A percentile compares a stretch with the other conserved stretches of the same genome.
phyloP scores from a whole-genome alignment of 2,797 vertebrate species.

The Acridotheres tristis region DNA sequence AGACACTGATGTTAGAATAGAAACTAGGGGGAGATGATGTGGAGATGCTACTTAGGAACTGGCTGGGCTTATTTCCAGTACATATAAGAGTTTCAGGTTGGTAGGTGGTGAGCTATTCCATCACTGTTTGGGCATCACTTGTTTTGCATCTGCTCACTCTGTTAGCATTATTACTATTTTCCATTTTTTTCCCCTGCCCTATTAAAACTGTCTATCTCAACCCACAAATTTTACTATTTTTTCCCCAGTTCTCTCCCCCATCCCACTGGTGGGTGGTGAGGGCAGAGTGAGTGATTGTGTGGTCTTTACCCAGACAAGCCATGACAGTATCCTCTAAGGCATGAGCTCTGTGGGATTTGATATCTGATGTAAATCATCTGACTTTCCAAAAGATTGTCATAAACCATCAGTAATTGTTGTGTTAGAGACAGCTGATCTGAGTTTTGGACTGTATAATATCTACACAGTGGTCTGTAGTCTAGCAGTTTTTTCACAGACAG shows the following conservation, averaged over 20 bases:
- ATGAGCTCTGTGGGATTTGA: not conserved
- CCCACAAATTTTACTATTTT: not conserved
- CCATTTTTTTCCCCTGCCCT: not conserved
- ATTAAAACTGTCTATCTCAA: not conserved
- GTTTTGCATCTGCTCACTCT: not conserved
- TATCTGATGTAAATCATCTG: not conserved
- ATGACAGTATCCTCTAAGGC: not conserved
- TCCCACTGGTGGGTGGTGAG: not conserved
- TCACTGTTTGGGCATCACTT: not conserved
- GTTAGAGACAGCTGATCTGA: not conserved
- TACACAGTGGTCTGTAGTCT: not conserved
- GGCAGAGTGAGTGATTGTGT: not conserved
- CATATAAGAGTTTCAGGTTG: not conserved
- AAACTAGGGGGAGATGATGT: not conserved
- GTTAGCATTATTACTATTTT: not conserved
- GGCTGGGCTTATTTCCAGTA: not conserved
- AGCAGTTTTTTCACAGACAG: not conserved
- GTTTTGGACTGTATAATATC: not conserved
- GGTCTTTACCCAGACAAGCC: not conserved
- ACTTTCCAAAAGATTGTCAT: not conserved
- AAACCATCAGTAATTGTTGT: not conserved
- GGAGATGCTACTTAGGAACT: not conserved
- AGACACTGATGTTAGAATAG: not conserved
- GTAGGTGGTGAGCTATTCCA: not conserved
- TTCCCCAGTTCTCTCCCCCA: not conserved